phyloP scores from a whole-genome alignment of 2,797 vertebrate species.

The Acrossocheilus fasciatus region DNA sequence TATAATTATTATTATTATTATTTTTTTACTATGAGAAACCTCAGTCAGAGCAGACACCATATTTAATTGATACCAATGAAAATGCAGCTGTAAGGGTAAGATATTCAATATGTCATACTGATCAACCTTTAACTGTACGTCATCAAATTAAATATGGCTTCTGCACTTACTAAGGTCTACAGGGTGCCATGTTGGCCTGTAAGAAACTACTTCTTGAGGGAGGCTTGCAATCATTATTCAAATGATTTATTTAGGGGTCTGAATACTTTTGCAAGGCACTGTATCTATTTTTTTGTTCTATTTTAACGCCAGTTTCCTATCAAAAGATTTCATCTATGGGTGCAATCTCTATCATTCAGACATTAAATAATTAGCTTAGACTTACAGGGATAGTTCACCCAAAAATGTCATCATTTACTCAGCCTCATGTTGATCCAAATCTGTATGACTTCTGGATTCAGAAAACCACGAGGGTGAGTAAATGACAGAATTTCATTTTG shows the following conservation, averaged over 20 bases:
- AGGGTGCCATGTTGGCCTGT: neutral
- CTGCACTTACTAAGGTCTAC: neutral
- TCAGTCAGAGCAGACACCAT: neutral
- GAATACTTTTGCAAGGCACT: conserved; percentile 44
- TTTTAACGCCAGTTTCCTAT: neutral
- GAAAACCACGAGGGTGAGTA: neutral
- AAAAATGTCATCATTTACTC: neutral
- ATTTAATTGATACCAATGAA: neutral
- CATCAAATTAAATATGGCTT: conserved; percentile 3
- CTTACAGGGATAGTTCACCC: neutral
- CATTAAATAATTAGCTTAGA: neutral
- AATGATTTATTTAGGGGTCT: conserved; percentile 5
- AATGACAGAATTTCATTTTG: neutral
- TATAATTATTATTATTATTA: neutral
- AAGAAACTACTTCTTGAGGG: neutral
- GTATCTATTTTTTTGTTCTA: neutral
- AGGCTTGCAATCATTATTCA: neutral
- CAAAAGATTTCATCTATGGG: neutral
- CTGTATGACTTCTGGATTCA: too few species aligned
- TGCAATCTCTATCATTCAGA: neutral
- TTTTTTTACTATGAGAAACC: neutral
- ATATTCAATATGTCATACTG: neutral
- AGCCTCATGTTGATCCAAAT: neutral
- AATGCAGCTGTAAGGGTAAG: neutral
- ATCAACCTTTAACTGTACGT: neutral